Evolutionary conservation across 2,113 vertebrate genomes (phyloP), one percentile per base, ranked within the genome.

Genomic region (Prinia subflava): DNA sequence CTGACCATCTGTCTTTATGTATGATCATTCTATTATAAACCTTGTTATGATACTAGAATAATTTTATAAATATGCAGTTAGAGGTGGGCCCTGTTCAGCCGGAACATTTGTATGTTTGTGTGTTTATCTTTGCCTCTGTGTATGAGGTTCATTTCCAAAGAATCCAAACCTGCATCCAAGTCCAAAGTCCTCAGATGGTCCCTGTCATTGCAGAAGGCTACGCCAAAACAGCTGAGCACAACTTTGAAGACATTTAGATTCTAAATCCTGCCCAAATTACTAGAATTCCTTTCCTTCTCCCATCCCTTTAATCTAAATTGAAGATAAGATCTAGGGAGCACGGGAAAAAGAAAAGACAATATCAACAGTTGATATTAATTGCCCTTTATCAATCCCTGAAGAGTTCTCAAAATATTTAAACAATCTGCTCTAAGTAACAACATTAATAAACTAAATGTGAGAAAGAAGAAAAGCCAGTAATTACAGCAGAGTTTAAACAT

Each of bases 331-430:
- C 65, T 79, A 86, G 18, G 30, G 47, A 87, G 55, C 59, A 64
- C 6, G 0, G 25, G 44, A 90, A 95, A 80, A 83, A 94, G 57
- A 83, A 91, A 87, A 63, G 60, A 67, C 50, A 94, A 47, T 92
- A 84, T 88, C 78, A 95, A 69, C 83, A 84, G 46, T 94, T 87
- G 87, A 94, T 95, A 84, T 86, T 94, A 90, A 89, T 86, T 95
- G 84, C n/a, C 24, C 35, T 90, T 71, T 87, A 64, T 91, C 69
- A 90, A 71, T 83, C 87, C 75, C 89, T 84, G 46, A 89, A 77
- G 81, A 91, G 41, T 81, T 96, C 82, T 87, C 69, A 89, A 95
- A 92, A 90, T 89, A 73, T 92, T 96, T 94, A 82, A 69, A 90
- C 73, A 93, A 64, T 89, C 60, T 70, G 21, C 56, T 90, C 41